phyloP scores from a whole-genome alignment of 92 coral and sea anemone genomes.

The Anthopleura xanthogrammica region DNA sequence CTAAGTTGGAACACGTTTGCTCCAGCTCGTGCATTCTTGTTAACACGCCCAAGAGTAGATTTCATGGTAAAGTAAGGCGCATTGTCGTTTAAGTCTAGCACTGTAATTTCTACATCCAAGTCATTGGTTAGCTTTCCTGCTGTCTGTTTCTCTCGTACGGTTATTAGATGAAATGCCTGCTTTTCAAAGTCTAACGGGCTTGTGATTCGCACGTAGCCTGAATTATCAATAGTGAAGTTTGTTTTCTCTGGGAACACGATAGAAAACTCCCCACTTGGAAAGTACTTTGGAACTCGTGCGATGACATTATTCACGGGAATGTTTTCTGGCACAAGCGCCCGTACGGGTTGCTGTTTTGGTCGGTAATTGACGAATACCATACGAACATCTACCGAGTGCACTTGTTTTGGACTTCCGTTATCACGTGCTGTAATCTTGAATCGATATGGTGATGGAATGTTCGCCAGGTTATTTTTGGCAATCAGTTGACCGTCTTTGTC shows the following conservation, averaged over 20 bases:
- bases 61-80: constrained; percentile 74
- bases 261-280: constrained; percentile 77
- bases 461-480: constrained; percentile 57
- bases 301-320: constrained; percentile 59
- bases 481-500: constrained; percentile 65
- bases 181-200: constrained; percentile 70
- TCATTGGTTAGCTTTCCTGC: constrained; percentile 58
- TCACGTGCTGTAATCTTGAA: constrained; percentile 62
- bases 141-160: constrained; percentile 69
- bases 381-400: constrained; percentile 52
- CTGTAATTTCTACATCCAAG: constrained; percentile 73
- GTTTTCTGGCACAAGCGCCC: constrained; percentile 79
- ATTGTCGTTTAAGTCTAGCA: constrained; percentile 86
- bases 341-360: constrained; percentile 85
- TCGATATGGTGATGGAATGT: constrained; percentile 50
- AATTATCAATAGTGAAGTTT: constrained; percentile 74
- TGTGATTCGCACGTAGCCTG: constrained; percentile 53
- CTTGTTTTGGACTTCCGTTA: constrained; percentile 56
- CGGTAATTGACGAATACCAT: constrained; percentile 77
- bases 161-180: constrained; percentile 67
- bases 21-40: constrained; percentile 82
- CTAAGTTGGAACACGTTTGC: constrained; percentile 78
- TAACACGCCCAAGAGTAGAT: constrained; percentile 64
- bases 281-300: constrained; percentile 77
- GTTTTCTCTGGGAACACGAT: constrained; percentile 72